These are phyloP conservation scores for Zoanthus solanderi DNA, from an alignment of 92 coral and sea anemone species.

Conservation along the genomic window DNA sequence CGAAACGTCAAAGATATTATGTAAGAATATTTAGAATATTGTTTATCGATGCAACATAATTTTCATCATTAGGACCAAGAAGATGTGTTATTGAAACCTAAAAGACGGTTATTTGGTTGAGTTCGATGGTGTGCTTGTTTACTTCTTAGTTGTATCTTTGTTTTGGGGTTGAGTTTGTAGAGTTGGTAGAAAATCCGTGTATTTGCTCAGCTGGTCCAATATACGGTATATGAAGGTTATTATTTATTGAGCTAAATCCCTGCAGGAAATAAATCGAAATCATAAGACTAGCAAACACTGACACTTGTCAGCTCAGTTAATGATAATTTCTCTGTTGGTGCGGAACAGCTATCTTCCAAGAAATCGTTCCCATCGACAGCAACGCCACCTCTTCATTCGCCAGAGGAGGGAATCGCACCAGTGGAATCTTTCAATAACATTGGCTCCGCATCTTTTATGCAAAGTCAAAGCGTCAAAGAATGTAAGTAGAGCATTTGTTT, in stretches of 20 bases:
- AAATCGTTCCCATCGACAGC: conserved; percentile 23
- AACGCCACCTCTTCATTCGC: conserved; percentile 13
- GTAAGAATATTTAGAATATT: conserved; percentile 6
- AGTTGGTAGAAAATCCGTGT: neutral
- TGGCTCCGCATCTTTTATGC: conserved; percentile 39
- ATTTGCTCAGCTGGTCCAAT: conserved; percentile 18
- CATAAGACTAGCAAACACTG: conserved; percentile 14
- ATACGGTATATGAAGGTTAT: neutral
- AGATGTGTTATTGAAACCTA: neutral
- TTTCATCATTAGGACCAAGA: neutral
- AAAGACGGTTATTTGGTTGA: neutral
- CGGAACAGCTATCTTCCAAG: conserved; percentile 38
- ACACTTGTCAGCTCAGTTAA: conserved; percentile 3
- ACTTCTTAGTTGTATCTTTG: neutral
- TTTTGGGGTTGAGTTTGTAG: neutral
- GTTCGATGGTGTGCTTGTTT: neutral
- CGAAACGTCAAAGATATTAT: conserved; percentile 16
- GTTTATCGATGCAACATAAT: neutral
- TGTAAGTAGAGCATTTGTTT: conserved; percentile 9
- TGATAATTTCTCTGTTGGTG: conserved; percentile 10
- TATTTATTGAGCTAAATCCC: conserved; percentile 22
- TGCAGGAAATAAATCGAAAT: conserved; percentile 3
- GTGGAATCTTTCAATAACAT: conserved; percentile 45
- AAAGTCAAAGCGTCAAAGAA: conserved; percentile 43
- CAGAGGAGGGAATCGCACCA: conserved; percentile 46